phyloP scores from a whole-genome alignment of 1,140 invertebrate species.

The Paralvinella palmiformis region DNA sequence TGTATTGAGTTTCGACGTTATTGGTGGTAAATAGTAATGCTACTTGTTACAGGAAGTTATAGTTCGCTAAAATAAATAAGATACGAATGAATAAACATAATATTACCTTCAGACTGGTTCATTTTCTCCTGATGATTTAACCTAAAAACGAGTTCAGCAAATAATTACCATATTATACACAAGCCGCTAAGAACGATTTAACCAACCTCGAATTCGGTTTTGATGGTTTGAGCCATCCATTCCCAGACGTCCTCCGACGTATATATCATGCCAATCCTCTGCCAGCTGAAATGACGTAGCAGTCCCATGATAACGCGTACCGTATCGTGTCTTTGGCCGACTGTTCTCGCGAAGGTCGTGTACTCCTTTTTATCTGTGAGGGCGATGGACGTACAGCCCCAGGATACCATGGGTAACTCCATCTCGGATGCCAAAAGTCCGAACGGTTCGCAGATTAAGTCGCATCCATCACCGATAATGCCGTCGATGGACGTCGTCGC shows the following conservation, averaged over 20 bases:
- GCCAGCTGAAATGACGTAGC: not conserved
- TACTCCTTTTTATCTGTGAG: not conserved
- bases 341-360: not conserved
- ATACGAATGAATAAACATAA: no score
- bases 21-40: no score
- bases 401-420: constrained; percentile 1
- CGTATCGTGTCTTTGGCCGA: not conserved
- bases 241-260: not conserved
- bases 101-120: no score
- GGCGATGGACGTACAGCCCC: not conserved
- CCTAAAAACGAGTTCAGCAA: no score
- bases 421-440: not conserved
- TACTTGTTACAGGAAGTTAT: no score
- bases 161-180: no score
- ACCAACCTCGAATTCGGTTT: no score
- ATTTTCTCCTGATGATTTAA: no score
- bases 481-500: no score
- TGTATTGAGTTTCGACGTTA: no score
- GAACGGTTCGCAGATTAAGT: not conserved
- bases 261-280: not conserved
- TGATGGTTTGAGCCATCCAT: not conserved
- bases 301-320: not conserved
- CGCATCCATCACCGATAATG: not conserved
- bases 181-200: no score
- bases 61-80: no score